A percentile compares a stretch with the other conserved stretches of the same genome.
These are phyloP conservation scores for Hypselothyrea guttata DNA, from an alignment of 2,888 invertebrate genomes.

Conservation along the genomic window DNA sequence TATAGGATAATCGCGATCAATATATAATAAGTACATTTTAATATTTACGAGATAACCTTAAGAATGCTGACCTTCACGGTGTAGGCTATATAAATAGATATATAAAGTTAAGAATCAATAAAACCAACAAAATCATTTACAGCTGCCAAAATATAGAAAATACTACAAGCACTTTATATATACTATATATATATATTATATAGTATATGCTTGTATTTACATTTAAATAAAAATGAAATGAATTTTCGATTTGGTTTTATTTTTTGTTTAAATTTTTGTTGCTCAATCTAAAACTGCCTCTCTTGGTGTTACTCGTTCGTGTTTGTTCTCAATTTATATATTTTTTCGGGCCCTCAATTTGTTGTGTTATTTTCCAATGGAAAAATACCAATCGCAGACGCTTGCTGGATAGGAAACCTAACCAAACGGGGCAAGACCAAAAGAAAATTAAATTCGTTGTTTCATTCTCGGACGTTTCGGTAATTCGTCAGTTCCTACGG, in stretches of 20 bases:
- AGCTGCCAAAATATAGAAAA: conserved; percentile 5
- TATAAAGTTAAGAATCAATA: conserved; percentile 26
- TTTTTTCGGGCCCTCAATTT: not conserved
- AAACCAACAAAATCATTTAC: conserved; percentile 9
- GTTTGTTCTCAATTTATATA: not conserved
- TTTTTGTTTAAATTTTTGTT: conserved; percentile 14
- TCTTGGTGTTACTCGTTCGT: not conserved
- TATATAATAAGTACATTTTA: not conserved
- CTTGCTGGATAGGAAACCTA: conserved; percentile 7
- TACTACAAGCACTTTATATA: conserved; percentile 1
- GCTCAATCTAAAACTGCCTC: conserved; percentile 20
- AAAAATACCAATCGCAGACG: conserved; percentile 30
- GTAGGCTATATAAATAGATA: conserved; percentile 8
- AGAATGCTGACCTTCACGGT: conserved; percentile 4
- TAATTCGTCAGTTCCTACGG: too few relatives aligned
- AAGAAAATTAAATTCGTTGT: conserved; percentile 2
- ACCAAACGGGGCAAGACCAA: conserved; percentile 1
- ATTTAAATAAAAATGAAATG: conserved; percentile 15
- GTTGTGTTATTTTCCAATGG: conserved; percentile 22
- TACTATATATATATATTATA: not conserved
- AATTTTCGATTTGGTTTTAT: not conserved
- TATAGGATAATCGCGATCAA: not conserved
- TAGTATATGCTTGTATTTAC: conserved; percentile 3
- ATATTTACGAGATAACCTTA: too few relatives aligned
- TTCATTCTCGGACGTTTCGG: conserved; percentile 1